Evolutionary conservation across 2,888 invertebrate genomes (phyloP).

Genomic region (Sceliomorpha sp.): DNA sequence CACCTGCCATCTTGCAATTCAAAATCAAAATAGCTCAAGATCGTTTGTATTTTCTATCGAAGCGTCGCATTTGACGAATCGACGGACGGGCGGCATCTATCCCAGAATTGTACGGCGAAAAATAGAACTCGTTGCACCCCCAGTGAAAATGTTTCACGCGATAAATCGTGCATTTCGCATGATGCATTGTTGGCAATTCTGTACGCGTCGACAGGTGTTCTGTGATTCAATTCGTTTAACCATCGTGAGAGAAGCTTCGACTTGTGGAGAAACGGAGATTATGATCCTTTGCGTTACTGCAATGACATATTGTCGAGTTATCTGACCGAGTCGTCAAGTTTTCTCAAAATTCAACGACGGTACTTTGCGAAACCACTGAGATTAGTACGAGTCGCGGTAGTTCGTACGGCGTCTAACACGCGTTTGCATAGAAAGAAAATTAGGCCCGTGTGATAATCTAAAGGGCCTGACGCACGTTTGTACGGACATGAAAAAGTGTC

Average conservation of each 20-base stretch:
- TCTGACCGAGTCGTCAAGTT: background rate
- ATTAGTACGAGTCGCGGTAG: slow-evolving; percentile 40
- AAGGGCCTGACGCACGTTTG: slow-evolving; percentile 71
- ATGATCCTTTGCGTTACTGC: slow-evolving; percentile 31
- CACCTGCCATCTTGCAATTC: too few species aligned
- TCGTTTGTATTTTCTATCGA: too few species aligned
- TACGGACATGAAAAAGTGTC: slow-evolving; percentile 58
- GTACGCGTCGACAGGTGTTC: background rate
- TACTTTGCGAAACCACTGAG: too few species aligned
- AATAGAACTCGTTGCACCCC: too few species aligned
- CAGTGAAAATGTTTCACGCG: background rate
- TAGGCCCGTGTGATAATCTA: slow-evolving; percentile 78
- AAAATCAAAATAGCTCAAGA: too few species aligned
- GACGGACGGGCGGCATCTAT: too few species aligned
- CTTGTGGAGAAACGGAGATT: slow-evolving; percentile 27
- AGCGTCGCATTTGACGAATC: too few species aligned
- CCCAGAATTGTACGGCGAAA: background rate
- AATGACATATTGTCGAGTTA: background rate
- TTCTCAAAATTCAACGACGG: background rate
- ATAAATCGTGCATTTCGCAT: background rate
- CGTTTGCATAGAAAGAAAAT: slow-evolving; percentile 51
- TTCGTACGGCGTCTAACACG: slow-evolving; percentile 56
- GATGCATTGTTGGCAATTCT: background rate
- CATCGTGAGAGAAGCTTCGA: background rate
- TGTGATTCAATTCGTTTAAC: background rate